Percentiles rank a stretch among this genome's conserved stretches.
phyloP scores from a whole-genome alignment of 2,113 vertebrate species.

The Hyperopisus bebe region DNA sequence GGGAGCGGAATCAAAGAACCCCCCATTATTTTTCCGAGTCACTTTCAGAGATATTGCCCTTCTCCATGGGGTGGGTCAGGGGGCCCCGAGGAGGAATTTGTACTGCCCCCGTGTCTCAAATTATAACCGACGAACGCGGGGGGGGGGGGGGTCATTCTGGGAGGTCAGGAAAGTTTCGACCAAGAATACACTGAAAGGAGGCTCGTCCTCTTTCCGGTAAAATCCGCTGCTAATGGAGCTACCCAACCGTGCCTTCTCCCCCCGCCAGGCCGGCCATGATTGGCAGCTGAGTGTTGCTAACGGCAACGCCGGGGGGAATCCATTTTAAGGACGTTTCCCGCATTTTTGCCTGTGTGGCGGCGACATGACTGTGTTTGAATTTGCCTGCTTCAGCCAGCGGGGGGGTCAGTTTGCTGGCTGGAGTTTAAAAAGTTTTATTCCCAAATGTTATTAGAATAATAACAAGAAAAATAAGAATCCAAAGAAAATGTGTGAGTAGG shows the following conservation, averaged over 20 bases:
- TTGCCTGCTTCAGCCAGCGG: background rate
- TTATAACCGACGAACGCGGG: background rate
- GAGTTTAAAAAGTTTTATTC: background rate
- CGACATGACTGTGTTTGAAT: background rate
- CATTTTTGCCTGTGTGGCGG: background rate
- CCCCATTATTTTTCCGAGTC: background rate
- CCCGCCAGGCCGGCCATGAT: background rate
- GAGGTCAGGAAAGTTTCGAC: background rate
- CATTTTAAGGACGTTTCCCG: background rate
- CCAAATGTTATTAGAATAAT: background rate
- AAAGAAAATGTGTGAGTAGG: background rate
- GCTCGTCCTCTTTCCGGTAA: background rate
- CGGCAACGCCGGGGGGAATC: background rate
- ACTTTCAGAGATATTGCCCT: background rate
- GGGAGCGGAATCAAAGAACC: background rate
- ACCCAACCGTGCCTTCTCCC: background rate
- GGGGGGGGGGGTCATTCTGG: background rate
- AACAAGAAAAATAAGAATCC: background rate
- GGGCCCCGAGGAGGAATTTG: background rate
- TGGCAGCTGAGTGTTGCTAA: background rate
- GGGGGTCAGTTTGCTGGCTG: background rate
- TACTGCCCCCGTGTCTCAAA: background rate
- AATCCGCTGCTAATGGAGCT: background rate
- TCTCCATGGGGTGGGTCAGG: background rate
- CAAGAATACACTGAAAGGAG: background rate